Conservation (phyloP, 2,113 vertebrate genomes). For the Quiscalus mexicanus region DNA sequence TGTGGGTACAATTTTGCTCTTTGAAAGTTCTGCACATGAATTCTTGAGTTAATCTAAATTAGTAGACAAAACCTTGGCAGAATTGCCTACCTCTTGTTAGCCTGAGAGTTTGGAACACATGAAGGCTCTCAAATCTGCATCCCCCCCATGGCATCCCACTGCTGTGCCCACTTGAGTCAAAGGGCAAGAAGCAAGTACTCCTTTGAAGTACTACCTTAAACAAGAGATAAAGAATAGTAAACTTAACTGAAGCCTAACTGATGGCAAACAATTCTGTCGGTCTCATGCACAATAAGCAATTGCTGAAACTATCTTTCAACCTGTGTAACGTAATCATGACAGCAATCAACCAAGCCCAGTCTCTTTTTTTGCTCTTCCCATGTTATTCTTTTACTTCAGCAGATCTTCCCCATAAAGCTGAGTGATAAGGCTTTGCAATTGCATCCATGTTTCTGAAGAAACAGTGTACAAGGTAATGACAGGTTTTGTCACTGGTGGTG, state of each 20-base stretch:
- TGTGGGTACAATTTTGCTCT: background rate
- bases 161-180: conserved; percentile 64
- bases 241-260: conserved; percentile 52
- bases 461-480: conserved; percentile 18
- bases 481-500: background rate
- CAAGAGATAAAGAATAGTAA: conserved; percentile 75
- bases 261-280: conserved; percentile 63
- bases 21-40: background rate
- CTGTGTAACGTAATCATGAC: conserved; percentile 26
- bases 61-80: background rate
- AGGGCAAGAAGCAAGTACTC: conserved; percentile 64
- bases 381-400: conserved; percentile 43
- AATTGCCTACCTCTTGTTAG: background rate
- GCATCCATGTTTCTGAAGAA: conserved; percentile 28
- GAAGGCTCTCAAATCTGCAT: conserved; percentile 30
- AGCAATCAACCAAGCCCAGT: conserved; percentile 26
- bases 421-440: conserved; percentile 35
- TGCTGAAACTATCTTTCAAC: conserved; percentile 55
- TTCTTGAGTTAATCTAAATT: conserved; percentile 1
- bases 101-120: background rate
- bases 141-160: conserved; percentile 36
- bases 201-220: conserved; percentile 79
- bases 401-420: conserved; percentile 38
- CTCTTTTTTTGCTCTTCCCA: background rate
- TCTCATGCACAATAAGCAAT: conserved; percentile 45